phyloP scores from a whole-genome alignment of 1,140 invertebrate species.

The Drosophila gunungcola region DNA sequence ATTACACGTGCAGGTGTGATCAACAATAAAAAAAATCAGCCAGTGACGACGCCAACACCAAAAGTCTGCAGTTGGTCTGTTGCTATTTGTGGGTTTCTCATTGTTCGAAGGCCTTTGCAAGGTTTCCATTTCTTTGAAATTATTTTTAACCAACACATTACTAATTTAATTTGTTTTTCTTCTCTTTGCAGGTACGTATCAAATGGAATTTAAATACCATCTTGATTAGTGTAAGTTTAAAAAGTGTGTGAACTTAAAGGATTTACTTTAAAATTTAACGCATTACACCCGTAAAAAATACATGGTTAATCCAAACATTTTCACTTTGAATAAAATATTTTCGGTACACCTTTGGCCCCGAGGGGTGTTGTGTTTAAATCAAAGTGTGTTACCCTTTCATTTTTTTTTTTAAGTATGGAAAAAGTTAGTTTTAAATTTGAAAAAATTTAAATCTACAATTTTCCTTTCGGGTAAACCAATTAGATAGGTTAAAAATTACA shows the following conservation, averaged over 20 bases:
- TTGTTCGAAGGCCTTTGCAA: conserved; percentile 7
- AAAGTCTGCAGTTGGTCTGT: conserved; percentile 31
- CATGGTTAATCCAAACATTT: too few species aligned
- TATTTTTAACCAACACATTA: conserved; percentile 7
- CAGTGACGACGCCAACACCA: conserved; percentile 2
- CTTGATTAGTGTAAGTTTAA: conserved; percentile 15
- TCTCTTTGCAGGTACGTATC: conserved; percentile 61
- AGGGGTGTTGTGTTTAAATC: too few species aligned
- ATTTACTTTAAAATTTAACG: too few species aligned
- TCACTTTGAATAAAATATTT: too few species aligned
- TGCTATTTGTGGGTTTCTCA: conserved; percentile 57
- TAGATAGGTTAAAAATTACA: too few species aligned
- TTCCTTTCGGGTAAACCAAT: too few species aligned
- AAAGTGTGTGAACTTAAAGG: neutral
- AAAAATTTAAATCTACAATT: too few species aligned
- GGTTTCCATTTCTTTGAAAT: conserved; percentile 42
- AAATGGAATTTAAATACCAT: neutral
- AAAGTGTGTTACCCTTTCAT: too few species aligned
- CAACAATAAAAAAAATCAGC: conserved; percentile 52
- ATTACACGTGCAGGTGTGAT: conserved; percentile 72
- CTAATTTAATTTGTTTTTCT: conserved; percentile 32
- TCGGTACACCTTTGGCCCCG: too few species aligned
- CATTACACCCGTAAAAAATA: too few species aligned
- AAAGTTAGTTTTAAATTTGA: too few species aligned
- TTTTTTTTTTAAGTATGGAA: too few species aligned